Percentiles rank a stretch among this genome's conserved stretches.
Conservation (phyloP, 2,797 vertebrate species). For the Merluccius polli region DNA sequence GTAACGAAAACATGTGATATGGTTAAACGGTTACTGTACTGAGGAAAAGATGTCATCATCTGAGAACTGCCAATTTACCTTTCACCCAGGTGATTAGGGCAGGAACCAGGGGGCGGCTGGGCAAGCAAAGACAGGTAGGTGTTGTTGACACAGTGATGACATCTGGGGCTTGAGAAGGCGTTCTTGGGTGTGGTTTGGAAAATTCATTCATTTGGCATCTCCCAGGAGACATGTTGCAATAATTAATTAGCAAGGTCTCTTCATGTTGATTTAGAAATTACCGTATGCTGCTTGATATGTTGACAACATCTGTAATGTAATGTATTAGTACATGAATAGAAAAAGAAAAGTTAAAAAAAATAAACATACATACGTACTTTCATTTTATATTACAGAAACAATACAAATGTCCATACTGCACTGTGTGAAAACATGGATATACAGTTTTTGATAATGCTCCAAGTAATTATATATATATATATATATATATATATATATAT, state of each 20-base stretch:
- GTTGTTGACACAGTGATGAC: slow-evolving; percentile 58
- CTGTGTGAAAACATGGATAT: neutral
- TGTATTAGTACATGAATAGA: neutral
- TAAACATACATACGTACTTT: neutral
- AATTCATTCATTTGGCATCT: slow-evolving; percentile 53
- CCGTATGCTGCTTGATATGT: neutral
- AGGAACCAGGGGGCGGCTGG: slow-evolving; percentile 35
- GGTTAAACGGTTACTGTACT: slow-evolving; percentile 49
- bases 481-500: neutral
- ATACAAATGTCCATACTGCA: neutral
- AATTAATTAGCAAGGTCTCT: slow-evolving; percentile 3
- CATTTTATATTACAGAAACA: neutral
- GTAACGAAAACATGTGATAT: slow-evolving; percentile 38
- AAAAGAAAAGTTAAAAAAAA: neutral
- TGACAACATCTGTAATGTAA: neutral
- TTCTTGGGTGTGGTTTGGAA: slow-evolving; percentile 55
- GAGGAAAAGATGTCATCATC: slow-evolving; percentile 28
- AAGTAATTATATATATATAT: neutral
- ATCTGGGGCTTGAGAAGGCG: slow-evolving; percentile 41
- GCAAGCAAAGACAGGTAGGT: slow-evolving; percentile 68
- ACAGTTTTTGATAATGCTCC: too few species aligned
- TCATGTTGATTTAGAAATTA: neutral
- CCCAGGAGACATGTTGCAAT: slow-evolving; percentile 1
- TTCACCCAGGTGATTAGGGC: slow-evolving; percentile 38
- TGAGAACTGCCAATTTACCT: slow-evolving; percentile 50